phyloP scores from a whole-genome alignment of 2,888 invertebrate species.

The Netelia inedita region DNA sequence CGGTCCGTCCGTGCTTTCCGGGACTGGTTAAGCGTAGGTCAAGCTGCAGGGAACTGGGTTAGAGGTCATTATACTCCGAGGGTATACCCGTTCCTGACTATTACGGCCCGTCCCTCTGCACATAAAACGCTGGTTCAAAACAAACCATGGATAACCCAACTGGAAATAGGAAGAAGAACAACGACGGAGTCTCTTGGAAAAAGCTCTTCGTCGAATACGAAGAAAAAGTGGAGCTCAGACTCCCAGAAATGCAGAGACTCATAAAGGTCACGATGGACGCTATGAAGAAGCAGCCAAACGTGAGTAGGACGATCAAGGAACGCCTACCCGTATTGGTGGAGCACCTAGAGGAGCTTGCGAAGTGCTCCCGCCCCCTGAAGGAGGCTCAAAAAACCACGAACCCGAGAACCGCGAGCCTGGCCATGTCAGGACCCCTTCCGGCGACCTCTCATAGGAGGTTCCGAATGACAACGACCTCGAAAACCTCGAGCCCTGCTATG shows the following conservation, averaged over 20 bases:
- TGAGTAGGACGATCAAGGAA: neutral
- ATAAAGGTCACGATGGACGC: neutral
- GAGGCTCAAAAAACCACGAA: neutral
- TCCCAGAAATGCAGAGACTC: neutral
- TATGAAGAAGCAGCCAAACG: neutral
- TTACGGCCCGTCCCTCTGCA: no score
- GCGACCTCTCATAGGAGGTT: neutral
- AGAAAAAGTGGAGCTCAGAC: neutral
- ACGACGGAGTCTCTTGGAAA: no score
- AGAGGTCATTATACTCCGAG: no score
- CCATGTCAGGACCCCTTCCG: neutral
- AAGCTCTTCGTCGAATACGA: neutral
- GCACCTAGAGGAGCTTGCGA: no score
- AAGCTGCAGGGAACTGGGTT: no score
- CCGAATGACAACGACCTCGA: no score
- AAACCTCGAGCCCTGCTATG: no score
- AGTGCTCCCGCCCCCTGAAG: no score
- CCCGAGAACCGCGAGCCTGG: neutral
- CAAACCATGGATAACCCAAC: neutral
- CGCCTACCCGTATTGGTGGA: neutral
- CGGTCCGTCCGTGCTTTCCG: neutral
- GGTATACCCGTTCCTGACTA: no score
- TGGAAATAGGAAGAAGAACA: neutral
- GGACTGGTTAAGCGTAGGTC: no score
- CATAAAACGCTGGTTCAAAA: neutral